phyloP scores from a whole-genome alignment of 92 coral and sea anemone genomes.

The Porites evermanni region DNA sequence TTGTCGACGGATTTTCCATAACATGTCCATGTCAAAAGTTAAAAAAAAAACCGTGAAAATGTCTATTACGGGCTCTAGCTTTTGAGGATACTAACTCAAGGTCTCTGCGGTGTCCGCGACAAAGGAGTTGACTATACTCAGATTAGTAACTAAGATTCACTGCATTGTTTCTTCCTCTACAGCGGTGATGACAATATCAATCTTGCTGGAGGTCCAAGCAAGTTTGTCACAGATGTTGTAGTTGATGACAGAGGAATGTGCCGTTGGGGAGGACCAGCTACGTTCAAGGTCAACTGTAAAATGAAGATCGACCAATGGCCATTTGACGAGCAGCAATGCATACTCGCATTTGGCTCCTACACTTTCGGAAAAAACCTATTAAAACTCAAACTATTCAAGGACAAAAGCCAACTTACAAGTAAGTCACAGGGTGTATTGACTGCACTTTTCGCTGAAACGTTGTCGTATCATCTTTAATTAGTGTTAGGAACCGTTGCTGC shows the following conservation, averaged over 20 bases:
- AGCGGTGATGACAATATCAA: slow-evolving; percentile 63
- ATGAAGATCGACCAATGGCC: slow-evolving; percentile 69
- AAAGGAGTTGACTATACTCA: too few species aligned
- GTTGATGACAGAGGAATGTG: slow-evolving; percentile 46
- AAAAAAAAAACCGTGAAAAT: too few species aligned
- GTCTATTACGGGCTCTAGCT: too few species aligned
- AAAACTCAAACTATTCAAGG: slow-evolving; percentile 37
- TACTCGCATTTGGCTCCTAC: slow-evolving; percentile 62
- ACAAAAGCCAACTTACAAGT: slow-evolving; percentile 44
- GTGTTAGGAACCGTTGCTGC: too few species aligned
- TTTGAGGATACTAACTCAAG: too few species aligned
- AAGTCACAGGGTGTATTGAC: not conserved
- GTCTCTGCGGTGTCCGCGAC: not conserved
- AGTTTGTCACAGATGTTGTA: slow-evolving; percentile 54
- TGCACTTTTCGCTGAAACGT: not conserved
- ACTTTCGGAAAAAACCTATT: slow-evolving; percentile 52
- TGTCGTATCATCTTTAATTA: too few species aligned
- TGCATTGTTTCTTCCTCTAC: not conserved
- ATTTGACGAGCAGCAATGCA: slow-evolving; percentile 71
- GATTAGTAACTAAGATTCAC: too few species aligned
- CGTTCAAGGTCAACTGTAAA: slow-evolving; percentile 62
- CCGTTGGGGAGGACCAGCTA: slow-evolving; percentile 71
- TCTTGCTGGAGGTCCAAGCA: slow-evolving; percentile 63
- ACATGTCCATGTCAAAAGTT: too few species aligned
- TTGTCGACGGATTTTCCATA: too few species aligned